These are phyloP conservation scores for Odontothrips loti DNA, from an alignment of 2,888 invertebrate species.

Conservation along the genomic window DNA sequence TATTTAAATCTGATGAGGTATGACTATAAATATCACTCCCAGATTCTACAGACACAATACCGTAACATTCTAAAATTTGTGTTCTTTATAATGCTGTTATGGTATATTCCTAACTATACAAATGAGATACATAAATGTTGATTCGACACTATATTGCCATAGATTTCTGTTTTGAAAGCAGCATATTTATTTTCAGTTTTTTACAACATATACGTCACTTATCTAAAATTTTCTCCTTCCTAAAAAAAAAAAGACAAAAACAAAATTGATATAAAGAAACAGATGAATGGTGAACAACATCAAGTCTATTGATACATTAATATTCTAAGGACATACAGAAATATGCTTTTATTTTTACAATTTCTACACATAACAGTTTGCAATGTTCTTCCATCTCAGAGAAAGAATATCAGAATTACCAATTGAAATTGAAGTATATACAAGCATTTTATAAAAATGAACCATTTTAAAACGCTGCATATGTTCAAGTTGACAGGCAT, in stretches of 20 bases:
- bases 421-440: neutral
- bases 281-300: neutral
- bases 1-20: slow-evolving; percentile 12
- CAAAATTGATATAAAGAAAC: neutral
- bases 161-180: neutral
- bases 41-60: slow-evolving; percentile 18
- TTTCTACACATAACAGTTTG: slow-evolving; percentile 5
- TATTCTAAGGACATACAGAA: slow-evolving; percentile 17
- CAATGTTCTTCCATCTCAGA: neutral
- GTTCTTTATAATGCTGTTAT: slow-evolving; percentile 25
- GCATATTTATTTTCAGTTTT: slow-evolving; percentile 4
- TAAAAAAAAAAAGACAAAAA: neutral
- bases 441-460: slow-evolving; percentile 25
- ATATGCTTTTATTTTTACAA: slow-evolving; percentile 17
- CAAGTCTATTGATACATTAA: slow-evolving; percentile 10
- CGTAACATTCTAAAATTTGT: slow-evolving; percentile 5
- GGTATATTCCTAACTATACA: slow-evolving; percentile 23
- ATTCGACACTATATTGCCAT: neutral
- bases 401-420: neutral
- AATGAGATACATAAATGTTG: slow-evolving; percentile 25
- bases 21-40: slow-evolving; percentile 16
- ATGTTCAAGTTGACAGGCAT: neutral
- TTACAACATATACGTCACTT: neutral
- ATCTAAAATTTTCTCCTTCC: neutral
- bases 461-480: neutral